Conservation (phyloP, 2,797 vertebrate genomes). For the Alauda arvensis region DNA sequence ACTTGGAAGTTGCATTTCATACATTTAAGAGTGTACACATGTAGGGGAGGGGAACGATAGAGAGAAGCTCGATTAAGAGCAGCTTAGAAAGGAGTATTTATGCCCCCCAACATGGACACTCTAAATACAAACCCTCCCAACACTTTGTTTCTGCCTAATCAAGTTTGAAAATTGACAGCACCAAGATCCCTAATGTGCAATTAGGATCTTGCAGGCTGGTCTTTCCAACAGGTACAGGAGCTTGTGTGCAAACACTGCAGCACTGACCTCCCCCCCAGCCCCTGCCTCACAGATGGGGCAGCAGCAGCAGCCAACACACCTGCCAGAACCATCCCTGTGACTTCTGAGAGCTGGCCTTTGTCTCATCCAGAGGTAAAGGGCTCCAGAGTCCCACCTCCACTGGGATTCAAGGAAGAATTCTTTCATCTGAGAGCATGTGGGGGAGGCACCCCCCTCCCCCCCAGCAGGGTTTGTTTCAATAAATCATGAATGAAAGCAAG, state of each 20-base stretch:
- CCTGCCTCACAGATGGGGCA: rapidly evolving
- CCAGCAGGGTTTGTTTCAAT: not conserved
- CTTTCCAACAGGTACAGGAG: not conserved
- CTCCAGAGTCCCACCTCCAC: not conserved
- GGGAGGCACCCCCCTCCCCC: not conserved
- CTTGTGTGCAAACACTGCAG: not conserved
- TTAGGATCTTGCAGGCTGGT: not conserved
- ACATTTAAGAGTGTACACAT: not conserved
- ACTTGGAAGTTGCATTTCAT: not conserved
- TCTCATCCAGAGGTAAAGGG: not conserved
- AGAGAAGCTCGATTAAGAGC: not conserved
- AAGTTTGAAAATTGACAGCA: constrained; percentile 11
- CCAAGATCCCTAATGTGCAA: not conserved
- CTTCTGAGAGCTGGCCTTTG: not conserved
- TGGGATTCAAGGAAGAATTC: not conserved
- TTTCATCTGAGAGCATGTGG: not conserved
- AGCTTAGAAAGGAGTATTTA: not conserved
- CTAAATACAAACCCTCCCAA: not conserved
- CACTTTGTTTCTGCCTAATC: constrained; percentile 2
- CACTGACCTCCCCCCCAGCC: not conserved
- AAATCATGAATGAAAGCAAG: not conserved
- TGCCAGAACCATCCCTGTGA: not conserved
- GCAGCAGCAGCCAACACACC: not conserved
- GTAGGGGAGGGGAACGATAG: not conserved
- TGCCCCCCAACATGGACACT: rapidly evolving